Base-by-base conservation (phyloP, 2,888 invertebrate genomes). In the Heteropelma amictum region DNA sequence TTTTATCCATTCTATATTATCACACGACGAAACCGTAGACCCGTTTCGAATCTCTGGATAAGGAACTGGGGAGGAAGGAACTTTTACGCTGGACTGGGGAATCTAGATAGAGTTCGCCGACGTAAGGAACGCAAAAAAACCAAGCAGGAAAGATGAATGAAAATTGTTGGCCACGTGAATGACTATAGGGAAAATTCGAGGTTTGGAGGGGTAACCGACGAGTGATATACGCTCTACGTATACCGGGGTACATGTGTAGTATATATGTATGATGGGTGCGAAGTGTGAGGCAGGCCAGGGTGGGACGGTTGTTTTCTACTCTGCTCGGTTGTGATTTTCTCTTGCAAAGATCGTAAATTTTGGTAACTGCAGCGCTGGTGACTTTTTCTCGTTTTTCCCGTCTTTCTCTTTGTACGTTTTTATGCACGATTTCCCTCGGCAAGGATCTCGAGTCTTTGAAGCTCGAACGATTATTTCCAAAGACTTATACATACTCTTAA, bases 121-220 rank as follows among this genome's bases (percentile, higher is more conserved):
- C 17, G 14, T 14, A 14, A 30, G 21, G 40, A n/a, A 23, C 7
- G 21, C 23, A 14, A 30, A 45, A 17, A 45, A n/a, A 40, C 10
- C 10, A 23, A 60, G 42, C 56, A 58, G 56, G 75, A 72, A 78
- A 64, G 77, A 81, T 80, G 78, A 81, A 82, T 81, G 82, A 81
- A 81, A 80, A 80, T 80, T 76, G 76, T 67, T 72, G 78, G 76
- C 60, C 71, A 60, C 73, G 40, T 78, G 81, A 81, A 81, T 79
- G 77, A 76, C 64, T 14, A 60, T 45, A 60, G 26, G 40, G 70
- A 30, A 40, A 53, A 65, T 63, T 68, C 68, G 73, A 21, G 49
- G 58, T 14, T 65, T 33, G 45, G 51, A 64, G 40, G 64, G 51
- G 56, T 72, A 26, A 33, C 40, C 19, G 14, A 17, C 30, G 17